Conservation (phyloP, 2,797 vertebrate genomes). For the Amblyraja radiata region DNA sequence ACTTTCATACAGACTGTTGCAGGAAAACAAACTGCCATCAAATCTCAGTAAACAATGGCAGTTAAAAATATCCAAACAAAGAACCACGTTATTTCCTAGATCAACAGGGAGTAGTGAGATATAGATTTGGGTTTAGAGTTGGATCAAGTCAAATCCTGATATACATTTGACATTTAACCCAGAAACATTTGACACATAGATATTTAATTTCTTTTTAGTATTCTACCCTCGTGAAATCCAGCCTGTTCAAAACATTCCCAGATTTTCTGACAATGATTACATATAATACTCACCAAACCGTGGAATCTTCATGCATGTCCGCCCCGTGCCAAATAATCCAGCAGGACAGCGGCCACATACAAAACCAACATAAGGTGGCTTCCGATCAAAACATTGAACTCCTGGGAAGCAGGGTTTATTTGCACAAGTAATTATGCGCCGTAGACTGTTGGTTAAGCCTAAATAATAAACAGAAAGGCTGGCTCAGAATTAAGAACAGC, state of each 20-base stretch:
- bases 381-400: constrained; percentile 61
- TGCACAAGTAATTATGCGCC: constrained; percentile 52
- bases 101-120: background rate
- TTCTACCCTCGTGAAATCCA: too few relatives aligned
- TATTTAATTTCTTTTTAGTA: too few relatives aligned
- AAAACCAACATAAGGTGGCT: constrained; percentile 58
- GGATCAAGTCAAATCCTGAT: background rate
- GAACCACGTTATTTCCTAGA: background rate
- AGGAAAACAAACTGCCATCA: background rate
- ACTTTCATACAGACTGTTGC: background rate
- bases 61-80: background rate
- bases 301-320: constrained; percentile 54
- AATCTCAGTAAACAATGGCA: background rate
- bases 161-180: too few relatives aligned
- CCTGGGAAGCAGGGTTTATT: constrained; percentile 67
- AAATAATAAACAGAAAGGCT: background rate
- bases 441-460: constrained; percentile 34
- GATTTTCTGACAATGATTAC: too few relatives aligned
- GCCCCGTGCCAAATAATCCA: constrained; percentile 62
- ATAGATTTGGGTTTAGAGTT: background rate
- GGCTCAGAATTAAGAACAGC: constrained; percentile 8
- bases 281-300: constrained; percentile 47
- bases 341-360: constrained; percentile 67
- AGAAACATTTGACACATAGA: too few relatives aligned
- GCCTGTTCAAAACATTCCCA: too few relatives aligned